Evolutionary conservation across 2,888 invertebrate genomes (phyloP).

Genomic region (Papilio protenor): DNA sequence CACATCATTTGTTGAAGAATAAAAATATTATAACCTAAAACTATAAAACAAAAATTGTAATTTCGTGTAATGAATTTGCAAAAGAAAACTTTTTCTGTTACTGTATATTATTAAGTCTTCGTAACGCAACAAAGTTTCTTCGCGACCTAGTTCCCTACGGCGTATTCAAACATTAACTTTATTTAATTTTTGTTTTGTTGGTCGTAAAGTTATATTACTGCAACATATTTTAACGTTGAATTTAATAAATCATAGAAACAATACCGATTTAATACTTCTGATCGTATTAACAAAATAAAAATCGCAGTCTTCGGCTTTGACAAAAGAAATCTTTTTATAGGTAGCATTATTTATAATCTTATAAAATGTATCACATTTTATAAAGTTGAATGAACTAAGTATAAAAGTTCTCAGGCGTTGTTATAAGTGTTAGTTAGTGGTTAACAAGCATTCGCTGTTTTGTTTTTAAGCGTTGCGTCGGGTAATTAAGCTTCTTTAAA

Average conservation of each 20-base stretch:
- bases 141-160: slow-evolving; percentile 10
- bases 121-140: not conserved
- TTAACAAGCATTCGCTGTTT: slow-evolving; percentile 10
- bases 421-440: not conserved
- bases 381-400: slow-evolving; percentile 1
- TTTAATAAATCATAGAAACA: not conserved
- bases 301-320: too few relatives aligned
- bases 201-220: not conserved
- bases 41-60: not conserved
- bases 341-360: not conserved
- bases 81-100: slow-evolving; percentile 5
- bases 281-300: too few relatives aligned
- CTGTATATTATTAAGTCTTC: slow-evolving; percentile 2
- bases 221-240: not conserved
- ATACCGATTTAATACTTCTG: too few relatives aligned
- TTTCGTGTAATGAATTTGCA: not conserved
- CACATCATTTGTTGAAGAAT: not conserved
- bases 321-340: too few relatives aligned
- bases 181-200: not conserved
- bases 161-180: slow-evolving; percentile 6
- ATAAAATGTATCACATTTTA: not conserved
- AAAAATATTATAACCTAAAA: not conserved
- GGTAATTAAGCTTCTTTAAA: slow-evolving; percentile 1
- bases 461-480: not conserved
- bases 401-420: not conserved